phyloP scores from a whole-genome alignment of 2,888 invertebrate genomes.

The Piscicola geometra region DNA sequence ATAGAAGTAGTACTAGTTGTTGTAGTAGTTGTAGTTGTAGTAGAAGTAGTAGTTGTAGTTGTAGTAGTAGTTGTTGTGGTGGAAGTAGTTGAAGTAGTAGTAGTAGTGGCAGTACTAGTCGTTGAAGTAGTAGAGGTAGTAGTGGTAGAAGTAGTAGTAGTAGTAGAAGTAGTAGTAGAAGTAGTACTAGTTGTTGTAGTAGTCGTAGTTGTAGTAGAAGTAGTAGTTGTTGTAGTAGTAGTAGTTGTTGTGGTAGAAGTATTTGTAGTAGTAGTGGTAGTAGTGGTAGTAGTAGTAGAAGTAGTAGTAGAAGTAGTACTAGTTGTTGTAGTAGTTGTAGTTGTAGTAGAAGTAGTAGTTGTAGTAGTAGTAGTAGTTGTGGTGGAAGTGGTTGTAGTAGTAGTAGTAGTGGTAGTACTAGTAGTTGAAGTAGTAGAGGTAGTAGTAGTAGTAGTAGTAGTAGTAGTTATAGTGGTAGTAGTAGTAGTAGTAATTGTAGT shows the following conservation, averaged over 20 bases:
- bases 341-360: constrained; percentile 10
- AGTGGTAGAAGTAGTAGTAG: too few relatives aligned
- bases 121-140: too few relatives aligned
- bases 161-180: too few relatives aligned
- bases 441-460: constrained; percentile 2
- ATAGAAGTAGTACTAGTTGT: constrained; percentile 34
- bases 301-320: constrained; percentile 9
- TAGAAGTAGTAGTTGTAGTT: constrained; percentile 14
- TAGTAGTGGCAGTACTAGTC: too few relatives aligned
- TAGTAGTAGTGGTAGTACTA: constrained; percentile 13
- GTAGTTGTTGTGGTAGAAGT: constrained; percentile 5
- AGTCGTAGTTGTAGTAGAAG: neutral
- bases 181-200: too few relatives aligned
- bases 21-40: constrained; percentile 16
- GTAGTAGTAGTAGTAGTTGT: neutral
- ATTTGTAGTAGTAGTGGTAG: constrained; percentile 19
- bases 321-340: constrained; percentile 6
- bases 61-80: too few relatives aligned
- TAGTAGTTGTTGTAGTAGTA: constrained; percentile 21
- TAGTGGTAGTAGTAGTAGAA: constrained; percentile 7
- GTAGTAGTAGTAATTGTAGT: constrained; percentile 8
- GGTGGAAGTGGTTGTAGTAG: constrained; percentile 10
- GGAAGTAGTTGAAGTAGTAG: too few relatives aligned
- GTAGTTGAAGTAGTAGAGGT: constrained; percentile 6
- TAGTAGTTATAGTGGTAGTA: neutral